Evolutionary conservation across 2,113 vertebrate genomes (phyloP), one percentile per base, ranked within the genome.

Genomic region (Tor tambroides): DNA sequence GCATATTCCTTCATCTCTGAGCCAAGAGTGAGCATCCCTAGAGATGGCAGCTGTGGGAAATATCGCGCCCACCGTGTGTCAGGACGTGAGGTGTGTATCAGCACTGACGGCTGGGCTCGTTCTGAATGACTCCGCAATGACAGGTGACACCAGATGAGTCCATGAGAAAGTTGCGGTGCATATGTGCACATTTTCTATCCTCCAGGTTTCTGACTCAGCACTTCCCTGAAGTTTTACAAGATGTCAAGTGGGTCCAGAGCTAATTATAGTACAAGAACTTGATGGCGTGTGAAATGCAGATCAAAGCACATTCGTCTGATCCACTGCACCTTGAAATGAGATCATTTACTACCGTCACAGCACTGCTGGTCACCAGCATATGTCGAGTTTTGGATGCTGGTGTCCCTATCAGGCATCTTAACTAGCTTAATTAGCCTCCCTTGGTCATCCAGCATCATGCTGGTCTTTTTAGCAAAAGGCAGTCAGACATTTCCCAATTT

Each of bases 1-100:
- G 75, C 59, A 63, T 77, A 65, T 67, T 67, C 74, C 75, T 85
- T 67, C 43, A 67, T 51, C 59, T 49, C 19, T 2, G 26, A 15
- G 46, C 80, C 80, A 85, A 11, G 54, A 75, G 51, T 11, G n/a
- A 76, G 14, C 2, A 11, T 78, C 56, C 59, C 56, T 6, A 21
- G 74, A 78, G 84, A 85, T 85, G 84, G 49, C 74, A 84, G 82
- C 82, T 74, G 82, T 83, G 80, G 80, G 80, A 69, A 71, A 28
- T 69, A 43, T 71, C 41, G 9, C 32, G 46, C 72, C 65, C 65
- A 54, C 41, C 10, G 35, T 38, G 38, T 67, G 56, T 54, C 41
- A 78, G 84, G 56, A 78, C 43, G 75, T 23, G 72, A 85, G 59
- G 63, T 78, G 54, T 69, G 35, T n/a, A 54, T 46, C 43, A 5